phyloP scores from a whole-genome alignment of 1,140 invertebrate genomes.

The Laodelphax striatellus region DNA sequence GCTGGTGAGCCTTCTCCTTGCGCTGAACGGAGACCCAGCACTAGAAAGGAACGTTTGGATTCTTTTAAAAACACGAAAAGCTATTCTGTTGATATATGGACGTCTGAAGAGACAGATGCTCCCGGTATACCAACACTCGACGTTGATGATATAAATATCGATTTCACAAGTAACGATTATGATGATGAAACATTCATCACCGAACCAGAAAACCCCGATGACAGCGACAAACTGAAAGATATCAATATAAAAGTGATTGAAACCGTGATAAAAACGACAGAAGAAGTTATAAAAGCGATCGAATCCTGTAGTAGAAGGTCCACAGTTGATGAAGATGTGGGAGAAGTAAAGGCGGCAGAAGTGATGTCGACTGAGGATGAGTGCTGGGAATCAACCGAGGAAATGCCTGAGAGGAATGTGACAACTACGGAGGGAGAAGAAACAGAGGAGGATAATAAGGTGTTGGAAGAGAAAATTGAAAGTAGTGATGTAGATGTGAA shows the following conservation, averaged over 20 bases:
- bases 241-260: slow-evolving; percentile 7
- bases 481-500: slow-evolving; percentile 3
- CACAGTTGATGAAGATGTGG: slow-evolving; percentile 14
- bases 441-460: slow-evolving; percentile 6
- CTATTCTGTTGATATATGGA: slow-evolving; percentile 27
- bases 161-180: slow-evolving; percentile 19
- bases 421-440: slow-evolving; percentile 12
- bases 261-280: slow-evolving; percentile 4
- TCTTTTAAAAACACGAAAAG: slow-evolving; percentile 28
- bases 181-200: slow-evolving; percentile 24
- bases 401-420: slow-evolving; percentile 16
- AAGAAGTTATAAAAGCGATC: background rate
- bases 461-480: slow-evolving; percentile 4
- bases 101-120: slow-evolving; percentile 25
- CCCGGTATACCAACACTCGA: slow-evolving; percentile 19
- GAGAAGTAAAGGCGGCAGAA: slow-evolving; percentile 36
- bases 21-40: slow-evolving; percentile 25
- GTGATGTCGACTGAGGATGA: slow-evolving; percentile 29
- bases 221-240: no score
- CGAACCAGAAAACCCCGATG: slow-evolving; percentile 5
- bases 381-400: slow-evolving; percentile 15
- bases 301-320: slow-evolving; percentile 2
- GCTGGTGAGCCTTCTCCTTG: slow-evolving; percentile 8
- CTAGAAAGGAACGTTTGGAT: slow-evolving; percentile 25
- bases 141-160: slow-evolving; percentile 19